phyloP scores from a whole-genome alignment of 2,888 invertebrate genomes.

The Philonicus albiceps region DNA sequence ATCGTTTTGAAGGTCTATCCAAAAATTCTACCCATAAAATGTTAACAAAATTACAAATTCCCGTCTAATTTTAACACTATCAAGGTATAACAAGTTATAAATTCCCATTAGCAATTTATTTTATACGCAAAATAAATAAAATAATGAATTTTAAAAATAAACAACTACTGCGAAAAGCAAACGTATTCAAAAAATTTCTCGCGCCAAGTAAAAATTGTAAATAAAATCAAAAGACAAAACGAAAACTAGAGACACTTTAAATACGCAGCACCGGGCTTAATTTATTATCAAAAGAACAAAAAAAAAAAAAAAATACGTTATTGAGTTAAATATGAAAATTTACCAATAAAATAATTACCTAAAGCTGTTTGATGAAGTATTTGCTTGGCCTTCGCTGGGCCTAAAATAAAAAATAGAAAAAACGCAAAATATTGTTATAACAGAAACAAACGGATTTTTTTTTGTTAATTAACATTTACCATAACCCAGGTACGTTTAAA shows the following conservation, averaged over 20 bases:
- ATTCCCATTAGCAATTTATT: not conserved
- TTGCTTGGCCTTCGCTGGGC: slow-evolving; percentile 56
- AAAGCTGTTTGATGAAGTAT: slow-evolving; percentile 55
- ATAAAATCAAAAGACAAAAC: not conserved
- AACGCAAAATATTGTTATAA: slow-evolving; percentile 48
- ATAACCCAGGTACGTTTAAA: slow-evolving; percentile 46
- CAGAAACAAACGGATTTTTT: slow-evolving; percentile 49
- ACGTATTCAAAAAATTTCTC: not conserved
- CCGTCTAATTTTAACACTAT: not conserved
- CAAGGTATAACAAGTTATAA: not conserved
- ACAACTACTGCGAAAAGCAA: not conserved
- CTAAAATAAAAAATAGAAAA: slow-evolving; percentile 53
- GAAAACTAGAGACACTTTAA: not conserved
- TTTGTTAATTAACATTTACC: slow-evolving; percentile 50
- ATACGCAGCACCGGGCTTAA: not conserved
- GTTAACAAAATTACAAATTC: no score
- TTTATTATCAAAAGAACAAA: no score
- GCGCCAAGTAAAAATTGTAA: not conserved
- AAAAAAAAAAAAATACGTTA: not conserved
- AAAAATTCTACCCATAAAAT: no score
- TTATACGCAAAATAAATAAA: not conserved
- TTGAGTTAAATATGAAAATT: not conserved
- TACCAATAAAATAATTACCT: slow-evolving; percentile 53
- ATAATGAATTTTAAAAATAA: not conserved
- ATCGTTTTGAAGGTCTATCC: no score